Conservation (phyloP, 2,113 vertebrate species). For the Cebidichthys violaceus region DNA sequence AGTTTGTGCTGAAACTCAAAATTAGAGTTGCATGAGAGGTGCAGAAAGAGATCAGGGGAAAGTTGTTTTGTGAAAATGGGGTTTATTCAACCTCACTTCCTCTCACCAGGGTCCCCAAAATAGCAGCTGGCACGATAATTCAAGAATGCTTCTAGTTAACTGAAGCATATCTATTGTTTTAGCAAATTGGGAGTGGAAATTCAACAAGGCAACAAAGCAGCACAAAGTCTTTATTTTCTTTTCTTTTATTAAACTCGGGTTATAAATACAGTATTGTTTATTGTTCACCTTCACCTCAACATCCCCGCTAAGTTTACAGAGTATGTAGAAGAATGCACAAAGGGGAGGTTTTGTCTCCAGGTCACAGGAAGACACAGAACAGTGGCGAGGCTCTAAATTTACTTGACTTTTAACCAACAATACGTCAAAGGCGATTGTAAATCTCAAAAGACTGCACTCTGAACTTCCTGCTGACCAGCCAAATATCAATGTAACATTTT, state of each 20-base stretch:
- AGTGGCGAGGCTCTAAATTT: conserved; percentile 47
- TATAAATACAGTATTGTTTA: conserved; percentile 86
- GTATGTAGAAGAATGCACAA: conserved; percentile 58
- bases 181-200: conserved; percentile 51
- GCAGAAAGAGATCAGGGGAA: conserved; percentile 1
- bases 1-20: neutral
- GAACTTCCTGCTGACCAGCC: neutral
- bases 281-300: conserved; percentile 71
- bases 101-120: neutral
- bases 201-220: conserved; percentile 35
- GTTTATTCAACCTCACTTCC: neutral
- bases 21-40: neutral
- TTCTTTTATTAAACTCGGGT: conserved; percentile 48
- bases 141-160: conserved; percentile 1
- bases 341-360: conserved; percentile 43
- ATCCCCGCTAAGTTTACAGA: conserved; percentile 36
- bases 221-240: conserved; percentile 27
- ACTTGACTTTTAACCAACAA: conserved; percentile 44
- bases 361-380: conserved; percentile 64
- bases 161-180: conserved; percentile 65
- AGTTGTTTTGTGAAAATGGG: neutral
- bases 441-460: conserved; percentile 13
- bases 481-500: conserved; percentile 10
- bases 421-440: conserved; percentile 32
- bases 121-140: conserved; percentile 20